Evolutionary conservation across 2,888 invertebrate species (phyloP), one percentile per base, ranked within the genome.

Genomic region (Xylocampa areola): DNA sequence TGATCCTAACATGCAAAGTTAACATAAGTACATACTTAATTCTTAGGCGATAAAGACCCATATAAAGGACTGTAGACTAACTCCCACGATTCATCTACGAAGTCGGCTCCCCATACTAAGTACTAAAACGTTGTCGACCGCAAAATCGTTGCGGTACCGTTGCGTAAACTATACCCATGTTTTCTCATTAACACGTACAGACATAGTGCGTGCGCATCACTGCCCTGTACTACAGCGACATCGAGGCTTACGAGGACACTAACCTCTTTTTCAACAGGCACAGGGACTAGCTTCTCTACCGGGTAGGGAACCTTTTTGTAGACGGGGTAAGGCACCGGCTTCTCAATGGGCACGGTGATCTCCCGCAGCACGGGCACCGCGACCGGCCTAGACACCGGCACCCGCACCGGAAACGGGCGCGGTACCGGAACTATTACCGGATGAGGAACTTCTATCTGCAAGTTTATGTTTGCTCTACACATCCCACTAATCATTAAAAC

Each of bases 391-490:
- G 96, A 95, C 30, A 97, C 92, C 68, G 96, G 96, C 79, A 97
- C 96, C 73, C 95, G 95, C 33, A 97, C 96, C 73, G 97, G 96
- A 77, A 96, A 96, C 0, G 97, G 97, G 78, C 96, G 96, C 10
- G 96, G 96, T 52, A 97, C 95, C 37, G 96, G 96, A 4, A 97
- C 95, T 84, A 97, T 96, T 25, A 97, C 95, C 36, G 97, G 96
- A 60, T 96, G 96, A 2, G 96, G 96, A 25, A 97, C 95, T 78
- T 96, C 96, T 83, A 97, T 96, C 82, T 96, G 95, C 65, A 90
- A 90, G 87, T 77, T 76, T 64, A 78, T 64, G 57, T 55, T 70
- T 41, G 62, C 69, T 62, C 71, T 69, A 71, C 55, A 77, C 69
- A 66, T 70, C 58, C 63, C 66, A 73, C 59, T 35, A 23, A 33